phyloP scores from a whole-genome alignment of 1,140 invertebrate genomes.

The Macrotrachela quadricornifera region DNA sequence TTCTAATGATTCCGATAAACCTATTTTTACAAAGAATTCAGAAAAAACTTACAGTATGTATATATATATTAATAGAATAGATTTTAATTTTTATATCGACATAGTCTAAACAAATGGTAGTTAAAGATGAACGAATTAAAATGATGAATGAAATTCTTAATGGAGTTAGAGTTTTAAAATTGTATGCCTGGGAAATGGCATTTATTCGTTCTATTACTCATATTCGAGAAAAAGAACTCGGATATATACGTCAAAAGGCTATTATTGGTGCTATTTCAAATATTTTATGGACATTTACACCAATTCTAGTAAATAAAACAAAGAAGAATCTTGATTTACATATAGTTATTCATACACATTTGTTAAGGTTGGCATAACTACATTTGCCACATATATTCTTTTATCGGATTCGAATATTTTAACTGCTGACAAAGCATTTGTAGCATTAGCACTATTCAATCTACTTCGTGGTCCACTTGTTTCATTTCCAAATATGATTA shows the following conservation, averaged over 20 bases:
- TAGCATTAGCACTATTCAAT: slow-evolving; percentile 88
- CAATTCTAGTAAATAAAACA: slow-evolving; percentile 43
- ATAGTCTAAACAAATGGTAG: too few species aligned
- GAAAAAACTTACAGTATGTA: too few species aligned
- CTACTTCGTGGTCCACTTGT: slow-evolving; percentile 69
- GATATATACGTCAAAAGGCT: slow-evolving; percentile 28
- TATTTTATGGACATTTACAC: slow-evolving; percentile 82
- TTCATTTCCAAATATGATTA: slow-evolving; percentile 37
- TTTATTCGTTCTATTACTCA: background rate
- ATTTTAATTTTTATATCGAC: too few species aligned
- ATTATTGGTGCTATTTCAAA: slow-evolving; percentile 44
- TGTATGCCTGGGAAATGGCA: slow-evolving; percentile 7
- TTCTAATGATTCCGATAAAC: too few species aligned
- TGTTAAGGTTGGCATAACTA: slow-evolving; percentile 10
- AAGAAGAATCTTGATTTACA: too few species aligned
- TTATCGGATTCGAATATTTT: slow-evolving; percentile 29
- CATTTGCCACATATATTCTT: slow-evolving; percentile 31
- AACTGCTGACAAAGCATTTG: slow-evolving; percentile 50
- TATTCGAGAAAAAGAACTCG: background rate
- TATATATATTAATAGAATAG: too few species aligned
- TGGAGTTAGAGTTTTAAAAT: slow-evolving; percentile 55
- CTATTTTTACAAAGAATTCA: too few species aligned
- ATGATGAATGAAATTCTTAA: slow-evolving; percentile 80
- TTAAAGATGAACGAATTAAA: slow-evolving; percentile 50
- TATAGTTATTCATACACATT: too few species aligned